Conservation (phyloP, 1,140 invertebrate genomes). For the Pissodes strobi region DNA sequence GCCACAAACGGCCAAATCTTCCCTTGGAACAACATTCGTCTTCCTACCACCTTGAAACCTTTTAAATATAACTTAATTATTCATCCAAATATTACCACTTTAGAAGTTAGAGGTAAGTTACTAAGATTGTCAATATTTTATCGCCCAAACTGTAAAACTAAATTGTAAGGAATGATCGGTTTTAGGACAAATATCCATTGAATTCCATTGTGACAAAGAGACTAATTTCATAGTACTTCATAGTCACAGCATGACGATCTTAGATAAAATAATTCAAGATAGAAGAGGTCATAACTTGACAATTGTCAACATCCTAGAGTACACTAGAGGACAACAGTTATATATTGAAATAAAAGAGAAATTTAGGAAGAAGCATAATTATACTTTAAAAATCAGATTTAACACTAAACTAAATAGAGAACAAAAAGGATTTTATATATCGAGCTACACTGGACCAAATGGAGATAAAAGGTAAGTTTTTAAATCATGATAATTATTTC, state of each 20-base stretch:
- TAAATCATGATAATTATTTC: no score
- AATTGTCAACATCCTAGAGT: conserved; percentile 77
- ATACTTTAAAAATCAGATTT: conserved; percentile 84
- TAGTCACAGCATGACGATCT: conserved; percentile 86
- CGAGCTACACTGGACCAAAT: conserved; percentile 75
- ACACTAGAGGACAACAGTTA: conserved; percentile 79
- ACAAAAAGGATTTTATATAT: conserved; percentile 90
- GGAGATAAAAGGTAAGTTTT: conserved; percentile 82
- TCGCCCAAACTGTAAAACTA: not conserved
- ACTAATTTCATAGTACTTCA: conserved; percentile 91
- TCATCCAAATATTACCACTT: conserved; percentile 90
- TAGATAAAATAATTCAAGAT: conserved; percentile 76
- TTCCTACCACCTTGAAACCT: conserved; percentile 81
- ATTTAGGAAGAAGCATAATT: conserved; percentile 77
- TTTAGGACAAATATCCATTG: conserved; percentile 81
- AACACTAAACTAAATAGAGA: conserved; percentile 77
- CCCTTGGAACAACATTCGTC: conserved; percentile 85
- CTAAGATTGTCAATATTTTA: not conserved
- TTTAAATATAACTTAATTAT: conserved; percentile 86
- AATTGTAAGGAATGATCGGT: no score
- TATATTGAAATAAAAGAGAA: conserved; percentile 84
- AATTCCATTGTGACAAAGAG: conserved; percentile 80
- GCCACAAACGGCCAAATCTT: conserved; percentile 81
- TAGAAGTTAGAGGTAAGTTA: conserved; percentile 78
- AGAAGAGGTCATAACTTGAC: conserved; percentile 72